Evolutionary conservation across 2,888 invertebrate species (phyloP).

Genomic region (Eupithecia inturbata): DNA sequence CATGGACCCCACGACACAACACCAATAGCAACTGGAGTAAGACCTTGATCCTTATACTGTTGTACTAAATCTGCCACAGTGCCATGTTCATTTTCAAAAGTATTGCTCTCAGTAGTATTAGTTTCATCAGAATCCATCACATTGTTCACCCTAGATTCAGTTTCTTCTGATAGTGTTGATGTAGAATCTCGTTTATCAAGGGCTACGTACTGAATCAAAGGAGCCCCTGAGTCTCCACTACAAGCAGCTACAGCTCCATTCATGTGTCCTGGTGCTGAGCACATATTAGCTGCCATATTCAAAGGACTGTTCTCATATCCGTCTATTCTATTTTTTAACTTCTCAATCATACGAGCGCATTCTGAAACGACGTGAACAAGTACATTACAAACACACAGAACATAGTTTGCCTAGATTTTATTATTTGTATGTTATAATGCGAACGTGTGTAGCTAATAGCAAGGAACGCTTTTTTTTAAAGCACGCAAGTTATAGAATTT

Average conservation of each 20-base stretch:
- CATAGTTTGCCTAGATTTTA: background rate
- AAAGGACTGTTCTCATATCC: slow-evolving; percentile 62
- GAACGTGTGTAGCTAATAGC: background rate
- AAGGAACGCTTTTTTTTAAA: background rate
- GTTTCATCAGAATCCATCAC: background rate
- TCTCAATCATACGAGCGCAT: slow-evolving; percentile 54
- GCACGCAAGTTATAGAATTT: background rate
- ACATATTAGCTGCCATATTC: slow-evolving; percentile 74
- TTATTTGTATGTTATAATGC: background rate
- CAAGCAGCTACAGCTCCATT: slow-evolving; percentile 80
- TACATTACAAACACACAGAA: background rate
- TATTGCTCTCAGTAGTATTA: slow-evolving; percentile 1
- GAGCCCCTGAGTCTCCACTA: slow-evolving; percentile 84
- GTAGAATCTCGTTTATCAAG: slow-evolving; percentile 42
- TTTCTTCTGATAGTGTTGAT: slow-evolving; percentile 21
- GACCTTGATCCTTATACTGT: slow-evolving; percentile 40
- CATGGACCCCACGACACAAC: slow-evolving; percentile 85
- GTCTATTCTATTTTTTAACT: background rate
- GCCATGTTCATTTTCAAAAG: slow-evolving; percentile 12
- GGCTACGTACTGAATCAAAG: slow-evolving; percentile 65
- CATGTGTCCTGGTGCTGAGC: slow-evolving; percentile 80
- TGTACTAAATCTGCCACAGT: slow-evolving; percentile 27
- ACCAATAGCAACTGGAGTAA: slow-evolving; percentile 71
- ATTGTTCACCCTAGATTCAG: background rate
- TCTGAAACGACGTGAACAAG: slow-evolving; percentile 53